phyloP scores from a whole-genome alignment of 2,797 vertebrate species.

The Lagocephalus sceleratus region DNA sequence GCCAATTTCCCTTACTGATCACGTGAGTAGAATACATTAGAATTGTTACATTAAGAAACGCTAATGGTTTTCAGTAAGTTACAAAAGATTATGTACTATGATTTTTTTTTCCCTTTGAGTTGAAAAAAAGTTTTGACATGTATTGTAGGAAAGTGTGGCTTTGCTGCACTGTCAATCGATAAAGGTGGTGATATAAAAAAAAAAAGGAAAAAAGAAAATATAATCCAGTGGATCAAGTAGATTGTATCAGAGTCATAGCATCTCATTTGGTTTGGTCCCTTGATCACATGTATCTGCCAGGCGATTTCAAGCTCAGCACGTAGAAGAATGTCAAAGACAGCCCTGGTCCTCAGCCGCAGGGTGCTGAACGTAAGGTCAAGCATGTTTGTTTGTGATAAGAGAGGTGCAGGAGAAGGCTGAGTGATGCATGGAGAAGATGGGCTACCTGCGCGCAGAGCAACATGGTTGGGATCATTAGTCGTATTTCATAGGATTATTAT shows the following conservation, averaged over 20 bases:
- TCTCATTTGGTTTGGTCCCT: conserved; percentile 20
- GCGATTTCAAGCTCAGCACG: conserved; percentile 25
- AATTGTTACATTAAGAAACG: background rate
- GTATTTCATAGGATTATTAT: conserved; percentile 8
- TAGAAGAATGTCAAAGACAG: conserved; percentile 23
- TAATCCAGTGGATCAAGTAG: too few species aligned
- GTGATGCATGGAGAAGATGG: background rate
- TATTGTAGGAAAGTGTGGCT: too few species aligned
- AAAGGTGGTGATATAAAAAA: too few species aligned
- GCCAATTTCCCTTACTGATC: background rate
- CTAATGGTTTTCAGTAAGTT: too few species aligned
- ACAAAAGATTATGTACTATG: too few species aligned
- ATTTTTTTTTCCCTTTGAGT: too few species aligned
- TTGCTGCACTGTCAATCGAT: too few species aligned
- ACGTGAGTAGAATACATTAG: background rate
- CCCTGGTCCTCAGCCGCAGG: conserved; percentile 21
- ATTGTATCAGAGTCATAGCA: conserved; percentile 1
- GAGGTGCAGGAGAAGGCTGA: conserved; percentile 4
- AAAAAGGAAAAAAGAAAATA: too few species aligned
- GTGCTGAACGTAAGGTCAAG: conserved; percentile 29
- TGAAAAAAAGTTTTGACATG: too few species aligned
- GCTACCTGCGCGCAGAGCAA: conserved; percentile 11
- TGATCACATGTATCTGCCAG: conserved; percentile 4
- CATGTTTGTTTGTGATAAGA: conserved; percentile 16
- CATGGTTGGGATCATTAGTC: conserved; percentile 6